Percentiles rank a stretch among this genome's conserved stretches.
Conservation (phyloP, 2,113 vertebrate genomes). For the Cyphomyrus plagiostoma region DNA sequence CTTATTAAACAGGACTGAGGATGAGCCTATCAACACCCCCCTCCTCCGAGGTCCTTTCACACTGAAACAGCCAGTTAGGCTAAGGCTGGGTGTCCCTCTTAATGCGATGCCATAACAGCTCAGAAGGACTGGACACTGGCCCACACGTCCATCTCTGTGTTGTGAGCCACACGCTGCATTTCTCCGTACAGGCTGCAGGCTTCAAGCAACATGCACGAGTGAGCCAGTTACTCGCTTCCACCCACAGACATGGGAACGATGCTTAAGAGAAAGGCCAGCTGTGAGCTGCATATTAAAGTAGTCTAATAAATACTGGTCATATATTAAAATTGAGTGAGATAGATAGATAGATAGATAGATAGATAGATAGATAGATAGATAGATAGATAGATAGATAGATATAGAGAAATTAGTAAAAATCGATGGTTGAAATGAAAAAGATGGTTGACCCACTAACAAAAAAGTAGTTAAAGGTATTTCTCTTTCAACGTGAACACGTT, state of each 20-base stretch:
- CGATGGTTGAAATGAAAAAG: not conserved
- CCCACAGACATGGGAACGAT: not conserved
- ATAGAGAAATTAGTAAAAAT: not conserved
- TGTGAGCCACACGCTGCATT: not conserved
- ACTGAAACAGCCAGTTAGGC: not conserved
- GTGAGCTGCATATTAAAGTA: not conserved
- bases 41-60: not conserved
- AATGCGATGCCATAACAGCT: not conserved
- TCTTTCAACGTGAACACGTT: not conserved
- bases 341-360: not conserved
- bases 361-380: not conserved
- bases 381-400: not conserved
- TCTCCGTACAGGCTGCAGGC: not conserved
- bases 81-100: not conserved
- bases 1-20: not conserved
- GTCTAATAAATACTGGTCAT: not conserved
- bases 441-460: not conserved
- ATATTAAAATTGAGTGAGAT: not conserved
- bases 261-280: not conserved
- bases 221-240: not conserved
- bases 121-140: not conserved
- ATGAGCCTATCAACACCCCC: not conserved
- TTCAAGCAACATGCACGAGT: not conserved
- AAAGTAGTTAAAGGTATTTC: not conserved
- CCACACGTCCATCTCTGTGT: not conserved